These are phyloP conservation scores for Physeter macrocephalus DNA, from an alignment of 2,113 vertebrate species.

Conservation along the genomic window DNA sequence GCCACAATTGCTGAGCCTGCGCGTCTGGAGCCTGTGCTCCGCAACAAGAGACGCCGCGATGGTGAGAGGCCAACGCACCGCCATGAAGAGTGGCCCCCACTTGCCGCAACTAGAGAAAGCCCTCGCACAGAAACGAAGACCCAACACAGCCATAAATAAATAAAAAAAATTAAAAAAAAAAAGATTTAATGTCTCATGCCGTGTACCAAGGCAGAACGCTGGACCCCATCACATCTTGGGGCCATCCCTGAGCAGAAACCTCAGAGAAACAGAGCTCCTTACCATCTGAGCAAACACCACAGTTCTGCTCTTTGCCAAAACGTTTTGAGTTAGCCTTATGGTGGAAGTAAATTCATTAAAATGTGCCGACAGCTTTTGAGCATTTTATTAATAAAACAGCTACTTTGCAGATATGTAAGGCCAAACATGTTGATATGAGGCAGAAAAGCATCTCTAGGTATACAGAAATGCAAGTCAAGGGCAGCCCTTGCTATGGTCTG, in stretches of 20 bases:
- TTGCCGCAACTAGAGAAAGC: too few species aligned
- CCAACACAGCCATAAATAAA: too few species aligned
- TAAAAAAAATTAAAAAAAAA: too few species aligned
- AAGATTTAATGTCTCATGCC: neutral
- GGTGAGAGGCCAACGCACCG: too few species aligned
- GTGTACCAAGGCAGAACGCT: neutral
- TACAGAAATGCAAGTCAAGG: neutral
- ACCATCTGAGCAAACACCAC: neutral
- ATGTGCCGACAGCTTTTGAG: conserved; percentile 2
- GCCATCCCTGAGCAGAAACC: neutral
- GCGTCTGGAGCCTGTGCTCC: too few species aligned
- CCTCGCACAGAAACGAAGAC: too few species aligned
- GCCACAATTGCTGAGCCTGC: too few species aligned
- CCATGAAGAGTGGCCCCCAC: too few species aligned
- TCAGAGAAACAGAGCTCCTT: neutral
- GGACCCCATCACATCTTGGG: neutral
- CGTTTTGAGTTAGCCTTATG: neutral
- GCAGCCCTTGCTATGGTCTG: neutral
- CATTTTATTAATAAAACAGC: neutral
- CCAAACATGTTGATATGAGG: neutral
- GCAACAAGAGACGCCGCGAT: too few species aligned
- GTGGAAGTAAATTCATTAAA: neutral
- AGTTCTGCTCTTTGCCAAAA: conserved; percentile 21
- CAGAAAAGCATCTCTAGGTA: neutral
- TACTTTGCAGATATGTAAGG: neutral